Evolutionary conservation across 2,797 vertebrate genomes (phyloP), one percentile per base, ranked within the genome.

Genomic region (Megalops cyprinoides): DNA sequence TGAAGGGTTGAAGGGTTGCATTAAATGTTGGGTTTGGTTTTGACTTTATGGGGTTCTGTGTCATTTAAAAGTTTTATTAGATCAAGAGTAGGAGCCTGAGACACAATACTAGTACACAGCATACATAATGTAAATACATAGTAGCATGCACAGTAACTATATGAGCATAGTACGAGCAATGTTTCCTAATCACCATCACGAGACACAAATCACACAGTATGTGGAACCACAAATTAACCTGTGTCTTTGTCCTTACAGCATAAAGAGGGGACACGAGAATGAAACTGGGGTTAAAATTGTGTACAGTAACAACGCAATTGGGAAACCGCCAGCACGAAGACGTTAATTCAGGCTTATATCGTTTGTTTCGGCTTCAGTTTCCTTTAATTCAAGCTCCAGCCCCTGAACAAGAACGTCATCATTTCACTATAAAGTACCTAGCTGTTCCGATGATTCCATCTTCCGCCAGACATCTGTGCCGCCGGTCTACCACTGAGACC

Each of bases 381-480:
- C 74, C 80, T 58, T 77, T 51, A 65, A 76, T 3, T 15, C 8
- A 23, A 44, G 49, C 42, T 37, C 81, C 69, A 56, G 6, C 73
- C 74, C 77, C 76, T 42, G 31, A 28, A 25, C 42, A 46, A 65
- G 58, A n/a, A 73, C 53, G 46, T 51, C 67, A 60, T 60, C 67
- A 51, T 48, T 53, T 53, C 23, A 79, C 65, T n/a, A n/a, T n/a
- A n/a, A 65, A 53, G 46, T 88, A 91, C 90, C 90, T 81, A 89
- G 71, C 60, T 90, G 88, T 51, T 89, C 87, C 31, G 79, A 37
- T 76, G 86, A 76, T 48, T 56, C 80, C 90, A 91, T 91, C 81
- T 78, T 87, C 55, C 51, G 39, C 78, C 58, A 51, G 74, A 82
- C 87, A 89, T 86, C 81, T 81, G 87, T 31, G 31, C 49, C 65